Base-by-base conservation (phyloP, 2,888 invertebrate genomes). In the Protonemura montana region DNA sequence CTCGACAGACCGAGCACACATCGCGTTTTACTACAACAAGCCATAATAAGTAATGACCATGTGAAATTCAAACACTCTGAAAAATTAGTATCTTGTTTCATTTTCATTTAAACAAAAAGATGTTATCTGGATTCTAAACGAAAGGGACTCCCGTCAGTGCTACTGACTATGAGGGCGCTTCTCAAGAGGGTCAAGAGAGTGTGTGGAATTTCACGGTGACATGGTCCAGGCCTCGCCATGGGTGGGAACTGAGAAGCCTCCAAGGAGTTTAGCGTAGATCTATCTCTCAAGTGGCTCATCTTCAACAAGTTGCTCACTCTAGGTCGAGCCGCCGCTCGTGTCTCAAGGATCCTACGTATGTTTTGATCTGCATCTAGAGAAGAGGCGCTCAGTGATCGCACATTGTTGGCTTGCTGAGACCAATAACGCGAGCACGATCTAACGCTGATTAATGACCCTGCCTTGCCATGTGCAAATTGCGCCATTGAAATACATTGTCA, bases 301-400 rank as follows among this genome's bases (percentile, higher is more conserved):
- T n/a, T 59, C 59, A 59, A 59, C 59, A 59, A 59, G 59, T 59
- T 59, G 59, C 59, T 59, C 59, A 59, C 59, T 59, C 59, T 10
- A 10, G 13, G 6, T 21, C 21, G 59, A 59, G 13, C 7, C 59
- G 59, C 59, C 16, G 59, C 13, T 21, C 2, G 59, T 21, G 59
- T 59, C 59, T 59, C 59, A 59, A 59, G 59, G 59, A 59, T 59
- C 59, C 59, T 21, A n/a, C n/a, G 21, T 10, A 59, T 21, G 59
- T 10, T 21, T 59, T 59, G 59, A 59, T 59, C 59, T 59, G 59
- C 59, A 59, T 59, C 21, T 5, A 41, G 41, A 41, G 5, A 5
- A 59, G 59, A 59, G 59, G 16, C 13, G 59, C 59, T 21, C 16
- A 2, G 59, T 59, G 59, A 10, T 35, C 35, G 16, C 7, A 2